These are phyloP conservation scores for Craterocephalus amniculus DNA, from an alignment of 2,797 vertebrate species.

Conservation along the genomic window DNA sequence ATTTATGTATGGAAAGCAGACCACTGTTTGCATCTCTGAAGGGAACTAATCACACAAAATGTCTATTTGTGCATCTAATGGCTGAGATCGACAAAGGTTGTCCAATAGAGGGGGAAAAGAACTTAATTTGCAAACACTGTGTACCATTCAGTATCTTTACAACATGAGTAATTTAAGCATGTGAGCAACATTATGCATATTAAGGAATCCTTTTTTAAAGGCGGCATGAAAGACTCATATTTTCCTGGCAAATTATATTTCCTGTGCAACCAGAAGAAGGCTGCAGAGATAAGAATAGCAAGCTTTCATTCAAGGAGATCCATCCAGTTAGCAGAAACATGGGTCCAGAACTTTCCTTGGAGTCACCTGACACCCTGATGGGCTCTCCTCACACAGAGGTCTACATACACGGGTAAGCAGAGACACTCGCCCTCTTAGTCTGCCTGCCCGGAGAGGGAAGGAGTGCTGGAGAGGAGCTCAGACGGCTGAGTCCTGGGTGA, in stretches of 20 bases:
- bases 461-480: constrained; percentile 59
- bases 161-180: neutral
- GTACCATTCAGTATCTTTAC: neutral
- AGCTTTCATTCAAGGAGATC: constrained; percentile 36
- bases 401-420: constrained; percentile 72
- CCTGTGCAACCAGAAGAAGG: neutral
- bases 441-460: constrained; percentile 58
- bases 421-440: constrained; percentile 69
- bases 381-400: constrained; percentile 61
- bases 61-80: neutral
- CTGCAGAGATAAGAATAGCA: constrained; percentile 15
- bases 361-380: constrained; percentile 79
- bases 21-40: neutral
- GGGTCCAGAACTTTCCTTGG: constrained; percentile 79
- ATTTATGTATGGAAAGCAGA: neutral
- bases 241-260: too few species aligned
- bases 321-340: constrained; percentile 29
- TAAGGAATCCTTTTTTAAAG: constrained; percentile 4
- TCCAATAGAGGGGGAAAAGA: neutral
- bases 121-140: neutral
- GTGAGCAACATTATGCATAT: constrained; percentile 8
- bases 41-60: neutral
- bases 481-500: constrained; percentile 44
- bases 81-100: neutral
- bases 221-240: neutral